Percentiles rank a stretch among this genome's conserved stretches.
Conservation (phyloP, 2,113 vertebrate species). For the Thamnaconus septentrionalis region DNA sequence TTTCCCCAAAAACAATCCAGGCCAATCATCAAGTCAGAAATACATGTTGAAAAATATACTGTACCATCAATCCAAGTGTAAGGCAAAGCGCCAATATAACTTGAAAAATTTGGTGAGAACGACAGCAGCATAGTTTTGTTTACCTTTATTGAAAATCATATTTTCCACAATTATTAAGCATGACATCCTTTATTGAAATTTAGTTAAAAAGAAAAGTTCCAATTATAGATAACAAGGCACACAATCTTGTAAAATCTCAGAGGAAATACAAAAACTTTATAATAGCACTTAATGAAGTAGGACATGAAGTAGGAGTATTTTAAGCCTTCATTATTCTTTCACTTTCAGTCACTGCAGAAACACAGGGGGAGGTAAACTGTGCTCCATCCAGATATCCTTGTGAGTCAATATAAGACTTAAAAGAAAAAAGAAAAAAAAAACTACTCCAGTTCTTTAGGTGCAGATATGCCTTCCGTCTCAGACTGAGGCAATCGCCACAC, state of each 20-base stretch:
- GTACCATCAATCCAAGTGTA: too few species aligned
- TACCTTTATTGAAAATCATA: slow-evolving; percentile 52
- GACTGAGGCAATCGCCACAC: slow-evolving; percentile 21
- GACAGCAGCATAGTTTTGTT: slow-evolving; percentile 1
- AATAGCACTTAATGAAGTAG: too few species aligned
- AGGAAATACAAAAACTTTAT: too few species aligned
- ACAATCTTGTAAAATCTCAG: too few species aligned
- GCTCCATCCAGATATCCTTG: slow-evolving; percentile 2
- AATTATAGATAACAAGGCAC: not conserved
- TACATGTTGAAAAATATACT: too few species aligned
- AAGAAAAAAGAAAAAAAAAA: not conserved
- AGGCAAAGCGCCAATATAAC: not conserved
- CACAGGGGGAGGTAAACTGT: not conserved
- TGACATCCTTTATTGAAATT: not conserved
- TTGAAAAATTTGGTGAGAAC: not conserved
- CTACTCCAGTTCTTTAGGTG: slow-evolving; percentile 11
- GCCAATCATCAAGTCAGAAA: too few species aligned
- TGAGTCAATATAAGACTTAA: not conserved
- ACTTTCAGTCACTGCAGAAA: too few species aligned
- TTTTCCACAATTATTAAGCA: slow-evolving; percentile 12
- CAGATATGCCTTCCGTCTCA: slow-evolving; percentile 12
- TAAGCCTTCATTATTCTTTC: too few species aligned
- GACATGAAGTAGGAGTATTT: too few species aligned
- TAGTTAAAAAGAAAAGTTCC: not conserved
- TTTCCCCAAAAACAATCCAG: too few species aligned